phyloP scores from a whole-genome alignment of 2,888 invertebrate genomes.

The Erynnis tages region DNA sequence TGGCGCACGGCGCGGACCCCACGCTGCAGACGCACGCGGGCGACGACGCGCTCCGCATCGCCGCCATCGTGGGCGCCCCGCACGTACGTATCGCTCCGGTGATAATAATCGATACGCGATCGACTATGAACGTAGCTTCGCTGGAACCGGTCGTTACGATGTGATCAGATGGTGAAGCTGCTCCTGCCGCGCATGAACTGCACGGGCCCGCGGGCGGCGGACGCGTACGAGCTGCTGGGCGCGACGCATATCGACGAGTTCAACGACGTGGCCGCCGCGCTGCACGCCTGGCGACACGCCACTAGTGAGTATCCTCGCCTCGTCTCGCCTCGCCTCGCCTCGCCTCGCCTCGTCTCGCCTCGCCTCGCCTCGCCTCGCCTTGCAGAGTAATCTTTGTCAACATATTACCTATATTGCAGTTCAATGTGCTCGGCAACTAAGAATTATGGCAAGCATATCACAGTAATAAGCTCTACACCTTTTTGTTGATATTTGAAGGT shows the following conservation, averaged over 20 bases:
- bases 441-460: too few species aligned
- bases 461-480: too few species aligned
- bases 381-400: too few species aligned
- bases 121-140: too few species aligned
- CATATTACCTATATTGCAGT: too few species aligned
- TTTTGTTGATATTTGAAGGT: too few species aligned
- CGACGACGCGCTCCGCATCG: constrained; percentile 94
- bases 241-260: constrained; percentile 93
- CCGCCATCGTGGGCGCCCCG: constrained; percentile 86
- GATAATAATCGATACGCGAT: too few species aligned
- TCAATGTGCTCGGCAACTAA: too few species aligned
- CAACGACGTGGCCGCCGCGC: constrained; percentile 86
- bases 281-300: constrained; percentile 91
- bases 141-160: too few species aligned
- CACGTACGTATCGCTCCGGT: constrained; percentile 62
- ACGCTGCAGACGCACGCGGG: constrained; percentile 88
- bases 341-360: too few species aligned
- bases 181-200: constrained; percentile 84
- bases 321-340: background rate
- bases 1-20: constrained; percentile 91
- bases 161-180: constrained; percentile 84
- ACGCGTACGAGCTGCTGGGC: constrained; percentile 93
- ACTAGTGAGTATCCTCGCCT: constrained; percentile 43
- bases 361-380: too few species aligned
- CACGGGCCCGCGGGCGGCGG: constrained; percentile 86